phyloP scores from a whole-genome alignment of 2,797 vertebrate genomes.

The Coregonus sp. region DNA sequence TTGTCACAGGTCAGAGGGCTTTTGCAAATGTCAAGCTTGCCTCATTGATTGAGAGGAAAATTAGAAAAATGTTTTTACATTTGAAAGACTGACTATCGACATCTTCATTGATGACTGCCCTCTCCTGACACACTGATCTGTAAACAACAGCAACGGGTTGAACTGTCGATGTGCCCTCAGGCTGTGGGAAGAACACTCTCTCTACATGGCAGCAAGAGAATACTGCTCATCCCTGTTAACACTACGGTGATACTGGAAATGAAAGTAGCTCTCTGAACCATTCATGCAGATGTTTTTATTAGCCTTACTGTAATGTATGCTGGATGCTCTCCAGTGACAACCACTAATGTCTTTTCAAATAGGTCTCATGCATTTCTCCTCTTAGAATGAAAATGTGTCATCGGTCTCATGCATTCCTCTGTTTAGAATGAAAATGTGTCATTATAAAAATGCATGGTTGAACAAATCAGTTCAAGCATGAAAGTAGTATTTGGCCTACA shows the following conservation, averaged over 20 bases:
- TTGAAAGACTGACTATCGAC: slow-evolving; percentile 36
- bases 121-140: slow-evolving; percentile 10
- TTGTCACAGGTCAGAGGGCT: slow-evolving; percentile 53
- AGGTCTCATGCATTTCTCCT: no score
- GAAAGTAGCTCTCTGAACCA: background rate
- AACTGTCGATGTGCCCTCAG: slow-evolving; percentile 50
- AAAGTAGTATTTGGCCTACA: no score
- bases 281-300: background rate
- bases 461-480: no score
- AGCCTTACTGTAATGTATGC: background rate
- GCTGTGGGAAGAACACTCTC: slow-evolving; percentile 18
- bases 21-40: slow-evolving; percentile 59
- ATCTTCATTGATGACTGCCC: slow-evolving; percentile 35
- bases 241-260: background rate
- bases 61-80: slow-evolving; percentile 51
- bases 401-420: no score
- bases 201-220: background rate
- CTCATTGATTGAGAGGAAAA: slow-evolving; percentile 40
- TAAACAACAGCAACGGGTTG: slow-evolving; percentile 47
- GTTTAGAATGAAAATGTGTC: no score
- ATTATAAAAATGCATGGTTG: no score
- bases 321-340: no score
- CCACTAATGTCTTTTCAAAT: no score
- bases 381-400: no score
- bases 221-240: background rate